phyloP scores from a whole-genome alignment of 2,888 invertebrate species.

The Rhagonycha lutea region DNA sequence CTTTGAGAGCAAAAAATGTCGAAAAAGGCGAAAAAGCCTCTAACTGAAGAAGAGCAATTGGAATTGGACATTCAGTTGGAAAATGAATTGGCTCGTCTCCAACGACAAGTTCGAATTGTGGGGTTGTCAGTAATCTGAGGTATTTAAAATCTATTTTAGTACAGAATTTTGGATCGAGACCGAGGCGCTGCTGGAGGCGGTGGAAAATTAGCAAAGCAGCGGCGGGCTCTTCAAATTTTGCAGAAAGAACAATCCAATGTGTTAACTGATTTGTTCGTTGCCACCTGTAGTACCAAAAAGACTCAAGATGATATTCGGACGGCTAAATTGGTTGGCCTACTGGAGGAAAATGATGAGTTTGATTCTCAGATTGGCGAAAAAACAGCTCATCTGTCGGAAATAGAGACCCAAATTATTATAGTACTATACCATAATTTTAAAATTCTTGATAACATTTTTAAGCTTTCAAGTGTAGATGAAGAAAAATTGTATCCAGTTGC shows the following conservation, averaged over 20 bases:
- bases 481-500: constrained; percentile 52
- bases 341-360: constrained; percentile 60
- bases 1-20: neutral
- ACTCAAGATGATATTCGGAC: constrained; percentile 60
- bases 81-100: constrained; percentile 76
- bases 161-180: constrained; percentile 82
- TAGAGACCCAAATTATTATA: constrained; percentile 58
- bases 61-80: constrained; percentile 80
- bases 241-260: constrained; percentile 67
- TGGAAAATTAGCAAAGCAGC: constrained; percentile 66
- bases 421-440: constrained; percentile 12
- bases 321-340: constrained; percentile 56
- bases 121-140: neutral
- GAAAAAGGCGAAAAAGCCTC: constrained; percentile 38
- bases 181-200: constrained; percentile 58
- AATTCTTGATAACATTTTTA: neutral
- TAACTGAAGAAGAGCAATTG: constrained; percentile 62
- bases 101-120: constrained; percentile 64
- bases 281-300: constrained; percentile 62
- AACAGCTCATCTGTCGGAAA: constrained; percentile 53
- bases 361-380: constrained; percentile 45
- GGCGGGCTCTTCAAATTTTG: constrained; percentile 64
- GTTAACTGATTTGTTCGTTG: constrained; percentile 63
- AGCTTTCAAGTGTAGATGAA: constrained; percentile 47
- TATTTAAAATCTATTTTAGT: constrained; percentile 52